phyloP scores from a whole-genome alignment of 2,888 invertebrate genomes.

The Leptura quadrifasciata region DNA sequence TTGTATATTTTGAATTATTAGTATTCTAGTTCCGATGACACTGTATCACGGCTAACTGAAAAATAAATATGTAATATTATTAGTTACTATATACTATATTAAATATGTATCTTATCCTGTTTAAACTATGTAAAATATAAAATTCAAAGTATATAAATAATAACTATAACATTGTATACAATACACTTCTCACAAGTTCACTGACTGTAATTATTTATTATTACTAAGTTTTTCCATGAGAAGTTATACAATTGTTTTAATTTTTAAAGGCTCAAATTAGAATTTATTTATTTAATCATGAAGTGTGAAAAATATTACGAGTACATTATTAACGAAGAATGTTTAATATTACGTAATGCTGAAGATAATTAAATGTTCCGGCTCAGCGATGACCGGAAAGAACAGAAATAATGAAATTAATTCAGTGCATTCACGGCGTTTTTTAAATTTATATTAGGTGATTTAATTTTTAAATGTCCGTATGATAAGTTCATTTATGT shows the following conservation, averaged over 20 bases:
- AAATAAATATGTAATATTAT: too few species aligned
- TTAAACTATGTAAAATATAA: slow-evolving; percentile 35
- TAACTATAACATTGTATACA: slow-evolving; percentile 13
- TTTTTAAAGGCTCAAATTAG: slow-evolving; percentile 33
- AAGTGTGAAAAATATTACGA: slow-evolving; percentile 38
- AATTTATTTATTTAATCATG: slow-evolving; percentile 40
- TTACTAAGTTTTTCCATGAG: slow-evolving; percentile 38
- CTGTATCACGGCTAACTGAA: too few species aligned
- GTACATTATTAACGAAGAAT: slow-evolving; percentile 22
- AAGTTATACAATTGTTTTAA: slow-evolving; percentile 26
- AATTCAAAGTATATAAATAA: slow-evolving; percentile 27
- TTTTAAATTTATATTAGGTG: slow-evolving; percentile 39
- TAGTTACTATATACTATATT: too few species aligned
- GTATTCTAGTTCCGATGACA: too few species aligned
- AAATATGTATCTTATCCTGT: slow-evolving; percentile 18
- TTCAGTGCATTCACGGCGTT: slow-evolving; percentile 5
- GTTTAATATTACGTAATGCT: slow-evolving; percentile 28
- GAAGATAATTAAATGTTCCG: slow-evolving; percentile 35
- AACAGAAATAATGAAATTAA: slow-evolving; percentile 34
- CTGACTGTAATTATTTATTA: slow-evolving; percentile 39
- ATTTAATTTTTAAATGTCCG: slow-evolving; percentile 48
- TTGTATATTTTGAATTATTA: too few species aligned
- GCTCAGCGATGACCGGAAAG: slow-evolving; percentile 35
- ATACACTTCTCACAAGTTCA: slow-evolving; percentile 38
- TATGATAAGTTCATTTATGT: slow-evolving; percentile 33